phyloP scores from a whole-genome alignment of 2,888 invertebrate species.

The Meloe dianella region DNA sequence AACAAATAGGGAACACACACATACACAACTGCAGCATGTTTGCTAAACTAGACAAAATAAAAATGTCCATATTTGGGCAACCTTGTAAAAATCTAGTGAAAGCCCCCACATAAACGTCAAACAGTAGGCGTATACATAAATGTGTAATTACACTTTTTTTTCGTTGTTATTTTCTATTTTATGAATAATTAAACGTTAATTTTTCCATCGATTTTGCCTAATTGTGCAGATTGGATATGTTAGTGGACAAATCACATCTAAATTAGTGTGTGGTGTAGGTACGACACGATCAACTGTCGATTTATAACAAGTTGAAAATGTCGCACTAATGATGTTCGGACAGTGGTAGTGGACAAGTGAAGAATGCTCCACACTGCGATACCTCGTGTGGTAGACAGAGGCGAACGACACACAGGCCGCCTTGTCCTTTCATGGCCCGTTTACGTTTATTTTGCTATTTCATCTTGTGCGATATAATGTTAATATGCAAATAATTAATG shows the following conservation, averaged over 20 bases:
- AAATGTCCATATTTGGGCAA: conserved; percentile 14
- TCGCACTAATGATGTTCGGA: conserved; percentile 45
- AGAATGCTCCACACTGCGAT: conserved; percentile 38
- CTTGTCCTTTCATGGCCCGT: conserved; percentile 48
- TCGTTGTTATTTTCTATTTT: neutral
- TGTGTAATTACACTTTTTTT: neutral
- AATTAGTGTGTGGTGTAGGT: too few species aligned
- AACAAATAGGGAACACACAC: too few species aligned
- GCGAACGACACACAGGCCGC: conserved; percentile 45
- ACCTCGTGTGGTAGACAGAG: conserved; percentile 48
- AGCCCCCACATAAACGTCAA: conserved; percentile 10
- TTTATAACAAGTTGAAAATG: conserved; percentile 30
- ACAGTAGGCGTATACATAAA: conserved; percentile 11
- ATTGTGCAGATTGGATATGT: too few species aligned
- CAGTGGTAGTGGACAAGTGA: conserved; percentile 36
- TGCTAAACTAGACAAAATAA: conserved; percentile 16
- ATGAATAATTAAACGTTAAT: neutral
- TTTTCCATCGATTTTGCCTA: too few species aligned
- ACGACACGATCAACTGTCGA: too few species aligned
- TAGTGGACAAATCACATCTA: too few species aligned
- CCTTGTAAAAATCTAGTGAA: conserved; percentile 13
- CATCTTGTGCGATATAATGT: conserved; percentile 49
- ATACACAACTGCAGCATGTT: too few species aligned
- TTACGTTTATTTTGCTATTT: conserved; percentile 38
- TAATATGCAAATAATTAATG: conserved; percentile 53